Percentiles rank a stretch among this genome's conserved stretches.
Evolutionary conservation across 2,888 invertebrate species (phyloP).

Genomic region (Hyppa rectilinea): DNA sequence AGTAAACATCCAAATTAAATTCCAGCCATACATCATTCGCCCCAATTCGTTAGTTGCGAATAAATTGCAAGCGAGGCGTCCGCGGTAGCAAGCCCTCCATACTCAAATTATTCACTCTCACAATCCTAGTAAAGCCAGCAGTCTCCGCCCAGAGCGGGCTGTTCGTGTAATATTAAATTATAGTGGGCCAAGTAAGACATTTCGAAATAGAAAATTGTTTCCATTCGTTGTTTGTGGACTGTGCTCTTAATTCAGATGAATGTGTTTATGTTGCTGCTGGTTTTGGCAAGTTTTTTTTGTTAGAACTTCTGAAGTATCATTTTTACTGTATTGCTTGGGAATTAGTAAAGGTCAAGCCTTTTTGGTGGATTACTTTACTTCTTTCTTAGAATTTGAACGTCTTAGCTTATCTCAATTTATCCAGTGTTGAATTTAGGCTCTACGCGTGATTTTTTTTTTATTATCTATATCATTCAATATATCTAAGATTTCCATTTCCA

Average conservation of each 20-base stretch:
- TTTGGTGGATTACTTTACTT: constrained; percentile 27
- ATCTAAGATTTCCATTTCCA: neutral
- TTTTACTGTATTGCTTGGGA: constrained; percentile 11
- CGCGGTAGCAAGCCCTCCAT: constrained; percentile 80
- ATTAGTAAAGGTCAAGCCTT: constrained; percentile 12
- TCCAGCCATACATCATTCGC: constrained; percentile 77
- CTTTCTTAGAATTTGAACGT: constrained; percentile 14
- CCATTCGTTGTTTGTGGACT: constrained; percentile 70
- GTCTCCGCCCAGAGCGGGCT: constrained; percentile 74
- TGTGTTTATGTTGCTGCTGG: constrained; percentile 65
- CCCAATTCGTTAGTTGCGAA: constrained; percentile 80
- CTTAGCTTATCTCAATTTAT: constrained; percentile 11
- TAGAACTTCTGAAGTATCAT: neutral
- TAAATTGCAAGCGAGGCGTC: constrained; percentile 82
- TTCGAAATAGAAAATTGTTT: constrained; percentile 87
- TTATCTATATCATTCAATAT: neutral
- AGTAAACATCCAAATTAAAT: constrained; percentile 73
- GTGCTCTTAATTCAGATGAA: constrained; percentile 69
- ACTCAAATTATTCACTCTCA: constrained; percentile 89
- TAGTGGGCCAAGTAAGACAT: constrained; percentile 86
- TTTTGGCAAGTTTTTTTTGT: constrained; percentile 37
- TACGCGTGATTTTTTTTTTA: neutral
- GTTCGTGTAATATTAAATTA: constrained; percentile 90
- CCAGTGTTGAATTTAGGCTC: neutral
- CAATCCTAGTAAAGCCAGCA: constrained; percentile 86